These are phyloP conservation scores for Papilio protenor DNA, from an alignment of 2,888 invertebrate genomes.

Conservation along the genomic window DNA sequence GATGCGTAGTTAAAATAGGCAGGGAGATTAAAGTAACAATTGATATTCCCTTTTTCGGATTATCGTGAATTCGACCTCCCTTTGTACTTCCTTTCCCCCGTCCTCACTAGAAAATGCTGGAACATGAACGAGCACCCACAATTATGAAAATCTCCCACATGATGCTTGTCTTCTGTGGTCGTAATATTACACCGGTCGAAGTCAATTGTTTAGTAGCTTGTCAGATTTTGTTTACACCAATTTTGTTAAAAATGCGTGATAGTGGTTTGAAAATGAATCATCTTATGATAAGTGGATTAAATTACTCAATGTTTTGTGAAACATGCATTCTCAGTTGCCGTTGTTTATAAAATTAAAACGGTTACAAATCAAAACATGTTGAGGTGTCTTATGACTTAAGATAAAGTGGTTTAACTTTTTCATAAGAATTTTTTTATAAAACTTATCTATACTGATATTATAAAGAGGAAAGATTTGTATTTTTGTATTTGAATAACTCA, in stretches of 20 bases:
- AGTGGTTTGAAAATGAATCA: neutral
- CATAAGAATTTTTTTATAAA: neutral
- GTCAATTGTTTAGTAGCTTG: no score
- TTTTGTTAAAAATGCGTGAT: neutral
- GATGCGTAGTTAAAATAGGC: neutral
- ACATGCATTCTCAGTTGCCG: neutral
- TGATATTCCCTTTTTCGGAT: neutral
- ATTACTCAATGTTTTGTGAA: slow-evolving; percentile 15
- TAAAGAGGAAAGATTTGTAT: no score
- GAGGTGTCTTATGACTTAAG: neutral
- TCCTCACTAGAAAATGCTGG: no score
- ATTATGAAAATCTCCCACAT: no score
- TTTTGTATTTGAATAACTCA: no score
- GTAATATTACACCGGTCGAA: no score
- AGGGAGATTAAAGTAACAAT: neutral
- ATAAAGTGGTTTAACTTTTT: neutral
- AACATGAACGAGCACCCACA: no score
- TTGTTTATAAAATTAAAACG: slow-evolving; percentile 20
- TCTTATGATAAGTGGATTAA: neutral
- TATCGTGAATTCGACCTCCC: no score
- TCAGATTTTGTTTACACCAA: neutral
- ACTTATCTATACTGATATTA: neutral
- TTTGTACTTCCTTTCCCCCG: no score
- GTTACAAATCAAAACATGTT: neutral
- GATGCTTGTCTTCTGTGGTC: no score